Evolutionary conservation across 2,888 invertebrate genomes (phyloP), one percentile per base, ranked within the genome.

Genomic region (Drosophila anceps): DNA sequence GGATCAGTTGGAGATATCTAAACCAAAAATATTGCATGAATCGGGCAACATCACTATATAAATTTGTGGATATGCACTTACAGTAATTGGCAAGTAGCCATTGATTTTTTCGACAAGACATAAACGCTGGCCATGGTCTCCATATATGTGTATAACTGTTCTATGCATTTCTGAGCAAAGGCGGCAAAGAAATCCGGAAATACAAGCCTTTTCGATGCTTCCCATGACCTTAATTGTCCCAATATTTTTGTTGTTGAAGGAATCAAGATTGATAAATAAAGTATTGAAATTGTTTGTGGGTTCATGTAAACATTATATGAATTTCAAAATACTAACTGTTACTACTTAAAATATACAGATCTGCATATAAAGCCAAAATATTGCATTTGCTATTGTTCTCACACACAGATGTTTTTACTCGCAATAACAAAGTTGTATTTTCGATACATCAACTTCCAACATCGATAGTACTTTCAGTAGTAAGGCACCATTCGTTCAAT

Each of bases 111-210:
- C 95, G 37, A 96, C 95, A 78, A 97, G 94, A 89, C 95, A 94
- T 91, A 96, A 94, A 88, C 96, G 95, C 91, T 95, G 94, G 58
- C 96, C 97, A 93, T 96, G 96, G 84, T 96, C 95, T 44, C 97
- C 96, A 92, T 97, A 97, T 82, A 97, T 96, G 92, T 97, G 97
- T 83, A 97, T 95, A 63, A 97, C 97, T 58, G 90, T 95, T 91
- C 96, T 95, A 93, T 97, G 97, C 95, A 96, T 96, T 94, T 96
- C 96, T 37, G 97, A 97, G 93, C 97, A 97, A 72, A 97, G 94
- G 91, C 97, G 95, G 93, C 97, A 97, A 91, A 97, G 95, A 94
- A 96, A 97, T 81, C 97, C 97, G 59, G 96, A 96, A 90, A 97
- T 95, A 82, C 96, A 95, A 60, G 96, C 97, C 93, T 95, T 95